Evolutionary conservation across 2,888 invertebrate genomes (phyloP).

Genomic region (Dioctria rufipes): DNA sequence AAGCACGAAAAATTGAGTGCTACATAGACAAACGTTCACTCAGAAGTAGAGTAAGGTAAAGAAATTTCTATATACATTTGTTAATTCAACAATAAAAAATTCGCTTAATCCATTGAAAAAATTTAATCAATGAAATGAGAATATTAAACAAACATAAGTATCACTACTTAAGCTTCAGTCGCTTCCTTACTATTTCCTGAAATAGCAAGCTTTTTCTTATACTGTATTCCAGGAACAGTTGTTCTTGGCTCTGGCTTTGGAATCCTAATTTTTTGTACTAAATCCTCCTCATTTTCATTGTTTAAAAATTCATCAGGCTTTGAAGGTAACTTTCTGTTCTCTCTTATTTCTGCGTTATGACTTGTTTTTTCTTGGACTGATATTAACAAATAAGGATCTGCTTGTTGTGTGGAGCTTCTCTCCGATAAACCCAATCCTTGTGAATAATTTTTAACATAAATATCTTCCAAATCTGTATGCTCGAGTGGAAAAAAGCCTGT

Average conservation of each 20-base stretch:
- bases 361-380: not conserved
- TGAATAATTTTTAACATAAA: conserved; percentile 12
- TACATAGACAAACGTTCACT: too few species aligned
- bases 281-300: conserved; percentile 11
- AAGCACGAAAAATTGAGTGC: too few species aligned
- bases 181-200: not conserved
- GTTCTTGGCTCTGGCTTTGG: conserved; percentile 63
- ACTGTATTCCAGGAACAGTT: conserved; percentile 51
- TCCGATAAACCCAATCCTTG: conserved; percentile 25
- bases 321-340: not conserved
- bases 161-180: not conserved
- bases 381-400: not conserved
- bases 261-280: conserved; percentile 51
- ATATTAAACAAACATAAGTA: not conserved
- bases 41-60: too few species aligned
- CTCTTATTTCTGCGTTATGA: not conserved
- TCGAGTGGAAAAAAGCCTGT: conserved; percentile 3
- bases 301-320: not conserved
- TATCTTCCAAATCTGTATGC: not conserved
- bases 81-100: too few species aligned
- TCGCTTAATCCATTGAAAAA: too few species aligned
- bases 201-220: not conserved
- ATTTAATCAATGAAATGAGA: too few species aligned
- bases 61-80: too few species aligned
- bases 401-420: conserved; percentile 18